A percentile compares a stretch with the other conserved stretches of the same genome.
phyloP scores from a whole-genome alignment of 1,140 invertebrate genomes.

The Maniola jurtina region DNA sequence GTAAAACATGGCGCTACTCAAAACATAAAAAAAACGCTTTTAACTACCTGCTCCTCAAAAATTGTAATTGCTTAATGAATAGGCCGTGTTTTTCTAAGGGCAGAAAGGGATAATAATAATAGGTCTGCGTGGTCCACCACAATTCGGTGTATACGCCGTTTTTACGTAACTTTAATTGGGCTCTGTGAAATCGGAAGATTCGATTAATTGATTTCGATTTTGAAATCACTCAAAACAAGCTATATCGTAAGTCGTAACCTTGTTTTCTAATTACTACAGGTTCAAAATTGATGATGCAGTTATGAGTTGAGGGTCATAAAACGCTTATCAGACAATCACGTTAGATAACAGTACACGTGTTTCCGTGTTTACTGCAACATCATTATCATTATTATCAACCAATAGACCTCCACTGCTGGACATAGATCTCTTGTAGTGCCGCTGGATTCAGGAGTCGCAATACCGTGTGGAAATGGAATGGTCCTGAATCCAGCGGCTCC shows the following conservation, averaged over 20 bases:
- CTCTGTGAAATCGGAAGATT: constrained; percentile 8
- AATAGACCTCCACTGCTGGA: too few relatives aligned
- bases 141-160: constrained; percentile 8
- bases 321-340: too few relatives aligned
- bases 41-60: constrained; percentile 46
- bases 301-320: too few relatives aligned
- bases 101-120: constrained; percentile 16
- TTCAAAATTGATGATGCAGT: not conserved
- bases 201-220: constrained; percentile 28
- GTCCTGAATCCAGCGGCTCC: too few relatives aligned
- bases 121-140: constrained; percentile 24
- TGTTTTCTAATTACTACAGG: constrained; percentile 20
- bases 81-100: constrained; percentile 19
- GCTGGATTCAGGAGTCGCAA: too few relatives aligned
- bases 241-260: constrained; percentile 28
- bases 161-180: constrained; percentile 16
- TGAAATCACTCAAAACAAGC: constrained; percentile 25
- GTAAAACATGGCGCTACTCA: constrained; percentile 11
- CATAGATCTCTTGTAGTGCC: too few relatives aligned
- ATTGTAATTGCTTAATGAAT: constrained; percentile 50
- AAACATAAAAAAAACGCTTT: constrained; percentile 25
- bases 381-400: too few relatives aligned
- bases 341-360: too few relatives aligned
- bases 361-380: too few relatives aligned
- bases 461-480: too few relatives aligned